A percentile compares a stretch with the other conserved stretches of the same genome.
phyloP scores from a whole-genome alignment of 2,888 invertebrate genomes.

The Melieria crassipennis region DNA sequence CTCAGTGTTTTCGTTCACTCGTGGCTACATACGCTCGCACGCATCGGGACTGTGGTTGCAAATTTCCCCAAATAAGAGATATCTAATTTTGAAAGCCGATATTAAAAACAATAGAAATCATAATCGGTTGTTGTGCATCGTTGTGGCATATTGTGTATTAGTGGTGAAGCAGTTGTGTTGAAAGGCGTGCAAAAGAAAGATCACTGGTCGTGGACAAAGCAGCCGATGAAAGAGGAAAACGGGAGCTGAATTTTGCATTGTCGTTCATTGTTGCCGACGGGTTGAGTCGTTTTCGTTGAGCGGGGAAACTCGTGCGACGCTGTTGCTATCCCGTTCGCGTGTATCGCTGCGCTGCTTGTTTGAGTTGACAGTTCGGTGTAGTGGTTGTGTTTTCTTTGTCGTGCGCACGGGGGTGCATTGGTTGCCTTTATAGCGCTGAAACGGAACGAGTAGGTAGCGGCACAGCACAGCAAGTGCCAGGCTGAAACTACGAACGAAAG shows the following conservation, averaged over 20 bases:
- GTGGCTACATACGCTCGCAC: not conserved
- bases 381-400: not conserved
- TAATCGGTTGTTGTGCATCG: not conserved
- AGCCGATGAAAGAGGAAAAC: constrained; percentile 16
- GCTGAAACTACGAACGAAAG: too few species aligned
- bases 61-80: constrained; percentile 1
- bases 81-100: not conserved
- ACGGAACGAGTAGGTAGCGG: not conserved
- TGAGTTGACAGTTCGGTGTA: not conserved
- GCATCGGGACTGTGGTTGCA: constrained; percentile 7
- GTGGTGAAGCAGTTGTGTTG: not conserved
- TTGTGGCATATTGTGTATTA: not conserved
- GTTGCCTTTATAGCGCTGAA: not conserved
- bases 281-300: constrained; percentile 9
- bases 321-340: not conserved
- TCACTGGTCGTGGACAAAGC: not conserved
- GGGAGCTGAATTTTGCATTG: constrained; percentile 16
- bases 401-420: not conserved
- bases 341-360: not conserved
- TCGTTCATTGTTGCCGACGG: constrained; percentile 3
- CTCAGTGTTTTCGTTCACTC: too few species aligned
- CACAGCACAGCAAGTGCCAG: too few species aligned
- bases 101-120: not conserved
- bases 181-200: not conserved
- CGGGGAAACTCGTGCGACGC: constrained; percentile 1